Evolutionary conservation across 2,797 vertebrate species (phyloP).

Genomic region (Arnoldichthys spilopterus): DNA sequence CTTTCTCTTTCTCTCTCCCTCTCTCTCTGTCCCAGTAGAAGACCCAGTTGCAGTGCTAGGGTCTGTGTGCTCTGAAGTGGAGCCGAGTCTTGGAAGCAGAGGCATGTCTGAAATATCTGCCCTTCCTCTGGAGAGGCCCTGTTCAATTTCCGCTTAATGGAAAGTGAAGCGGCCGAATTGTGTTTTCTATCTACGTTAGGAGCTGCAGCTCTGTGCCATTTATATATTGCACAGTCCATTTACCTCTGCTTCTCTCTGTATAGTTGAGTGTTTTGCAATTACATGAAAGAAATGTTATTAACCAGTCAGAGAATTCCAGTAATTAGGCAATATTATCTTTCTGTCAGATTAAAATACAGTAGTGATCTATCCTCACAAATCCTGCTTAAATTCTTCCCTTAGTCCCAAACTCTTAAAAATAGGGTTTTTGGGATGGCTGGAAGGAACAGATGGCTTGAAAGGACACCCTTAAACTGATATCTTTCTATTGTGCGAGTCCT

Average conservation of each 20-base stretch:
- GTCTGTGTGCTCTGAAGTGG: neutral
- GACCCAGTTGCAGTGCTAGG: conserved; percentile 5
- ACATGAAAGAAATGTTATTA: neutral
- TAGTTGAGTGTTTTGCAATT: conserved; percentile 2
- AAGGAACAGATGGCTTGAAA: too few species aligned
- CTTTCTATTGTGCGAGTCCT: too few species aligned
- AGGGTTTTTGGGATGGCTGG: too few species aligned
- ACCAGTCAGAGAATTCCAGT: neutral
- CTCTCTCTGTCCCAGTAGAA: conserved; percentile 11
- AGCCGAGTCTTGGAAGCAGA: conserved; percentile 20
- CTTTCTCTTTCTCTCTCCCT: neutral
- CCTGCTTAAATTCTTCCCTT: neutral
- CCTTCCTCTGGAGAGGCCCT: conserved; percentile 21
- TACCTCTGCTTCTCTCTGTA: neutral
- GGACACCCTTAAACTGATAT: too few species aligned
- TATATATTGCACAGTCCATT: conserved; percentile 16
- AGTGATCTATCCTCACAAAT: neutral
- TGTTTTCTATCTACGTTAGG: conserved; percentile 28
- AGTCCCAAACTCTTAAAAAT: too few species aligned
- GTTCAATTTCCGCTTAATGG: conserved; percentile 37
- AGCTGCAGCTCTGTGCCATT: conserved; percentile 27
- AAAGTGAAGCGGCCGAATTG: conserved; percentile 15
- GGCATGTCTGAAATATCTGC: conserved; percentile 24
- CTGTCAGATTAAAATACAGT: neutral
- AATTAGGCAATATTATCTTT: neutral